Base-by-base conservation (phyloP, 2,113 vertebrate species). In the Cyanoramphus novaezelandiae region DNA sequence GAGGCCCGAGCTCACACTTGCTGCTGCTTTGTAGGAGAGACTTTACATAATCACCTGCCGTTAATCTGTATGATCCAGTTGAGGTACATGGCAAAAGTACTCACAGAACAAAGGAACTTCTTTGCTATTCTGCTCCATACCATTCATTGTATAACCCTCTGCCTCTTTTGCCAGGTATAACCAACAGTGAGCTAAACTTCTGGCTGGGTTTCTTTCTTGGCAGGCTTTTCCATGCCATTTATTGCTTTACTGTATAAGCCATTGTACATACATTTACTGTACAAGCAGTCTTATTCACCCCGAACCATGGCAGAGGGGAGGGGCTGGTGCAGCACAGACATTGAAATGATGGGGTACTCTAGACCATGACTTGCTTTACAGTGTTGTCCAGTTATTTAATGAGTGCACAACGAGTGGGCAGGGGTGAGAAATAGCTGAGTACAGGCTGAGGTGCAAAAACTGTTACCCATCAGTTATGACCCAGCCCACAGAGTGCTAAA, bases 31-130 rank as follows among this genome's bases (percentile, higher is more conserved):
- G 90, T 75, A 64, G 39, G 39, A 52, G 86, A 86, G 64, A 20
- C 39, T 92, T 63, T 78, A 71, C 3, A 33, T 74, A 68, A 93
- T 80, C 18, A 0, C 46, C 62, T 75, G 60, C 80, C 0, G 1
- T 55, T 83, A 46, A 86, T 75, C 94, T 64, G 24, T 39, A 29
- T 39, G 82, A 76, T 59, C 67, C 67, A 39, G 57, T 49, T 17
- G 68, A 86, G 71, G 67, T 67, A 78, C 68, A 83, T 90, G 67
- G 92, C 86, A 78, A 59, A 93, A 86, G 31, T 9, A 64, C 64
- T 79, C 44, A 15, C 27, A 41, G 82, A 90, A 90, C 60, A 83
- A 59, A 83, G 76, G 35, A 83, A 64, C n/a, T 46, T 67, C 49
- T 86, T 88, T 67, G 74, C 64, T 81, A 11, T 92, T 94, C 86